Conservation (phyloP, 1,140 invertebrate genomes). For the Drosophila burlai region DNA sequence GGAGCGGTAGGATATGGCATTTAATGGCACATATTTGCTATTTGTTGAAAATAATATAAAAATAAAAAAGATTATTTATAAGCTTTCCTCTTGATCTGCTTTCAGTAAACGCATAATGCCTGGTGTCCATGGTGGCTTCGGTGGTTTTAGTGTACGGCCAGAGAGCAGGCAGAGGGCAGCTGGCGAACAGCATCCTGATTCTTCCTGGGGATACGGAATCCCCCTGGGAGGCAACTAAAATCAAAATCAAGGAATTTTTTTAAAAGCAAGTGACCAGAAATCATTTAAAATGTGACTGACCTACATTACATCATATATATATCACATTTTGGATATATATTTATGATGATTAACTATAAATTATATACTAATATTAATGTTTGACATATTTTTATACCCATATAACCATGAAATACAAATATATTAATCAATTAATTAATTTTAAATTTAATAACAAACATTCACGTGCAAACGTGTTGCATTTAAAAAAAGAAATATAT, state of each 20-base stretch:
- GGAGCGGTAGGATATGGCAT: too few relatives aligned
- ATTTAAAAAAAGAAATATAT: too few relatives aligned
- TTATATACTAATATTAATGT: background rate
- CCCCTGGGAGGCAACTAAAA: constrained; percentile 87
- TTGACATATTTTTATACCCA: background rate
- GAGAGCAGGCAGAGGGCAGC: constrained; percentile 75
- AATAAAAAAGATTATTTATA: background rate
- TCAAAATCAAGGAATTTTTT: background rate
- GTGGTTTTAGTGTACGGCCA: constrained; percentile 89
- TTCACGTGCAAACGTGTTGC: background rate
- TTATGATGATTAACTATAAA: background rate
- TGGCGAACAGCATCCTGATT: constrained; percentile 85
- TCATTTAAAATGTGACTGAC: background rate
- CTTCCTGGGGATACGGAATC: constrained; percentile 91
- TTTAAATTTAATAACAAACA: background rate
- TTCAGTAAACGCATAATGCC: constrained; percentile 90
- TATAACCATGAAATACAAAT: background rate
- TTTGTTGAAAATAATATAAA: too few relatives aligned
- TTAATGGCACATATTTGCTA: too few relatives aligned
- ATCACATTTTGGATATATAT: background rate
- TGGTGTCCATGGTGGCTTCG: constrained; percentile 87
- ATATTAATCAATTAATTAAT: background rate
- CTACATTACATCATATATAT: background rate
- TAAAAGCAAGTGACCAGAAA: background rate
- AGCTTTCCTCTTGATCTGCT: constrained; percentile 18